phyloP scores from a whole-genome alignment of 2,888 invertebrate genomes.

The Xanthorhoe designata region DNA sequence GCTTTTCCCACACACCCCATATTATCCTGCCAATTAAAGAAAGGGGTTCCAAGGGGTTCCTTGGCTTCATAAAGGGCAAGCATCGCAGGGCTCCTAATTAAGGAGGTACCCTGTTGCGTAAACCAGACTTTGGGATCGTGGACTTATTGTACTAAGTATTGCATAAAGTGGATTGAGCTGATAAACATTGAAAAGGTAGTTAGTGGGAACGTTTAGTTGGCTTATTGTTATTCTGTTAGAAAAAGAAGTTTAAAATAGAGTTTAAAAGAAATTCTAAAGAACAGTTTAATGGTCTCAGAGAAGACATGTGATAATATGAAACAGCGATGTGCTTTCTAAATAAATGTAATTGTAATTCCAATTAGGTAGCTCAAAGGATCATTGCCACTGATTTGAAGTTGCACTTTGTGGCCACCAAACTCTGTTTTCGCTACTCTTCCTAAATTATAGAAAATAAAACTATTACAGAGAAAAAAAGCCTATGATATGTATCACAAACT shows the following conservation, averaged over 20 bases:
- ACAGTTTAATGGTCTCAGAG: too few relatives aligned
- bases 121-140: slow-evolving; percentile 38
- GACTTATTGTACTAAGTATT: slow-evolving; percentile 22
- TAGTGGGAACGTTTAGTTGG: not conserved
- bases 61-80: slow-evolving; percentile 73
- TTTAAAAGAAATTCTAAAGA: not conserved
- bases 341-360: too few relatives aligned
- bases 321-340: too few relatives aligned
- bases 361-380: too few relatives aligned
- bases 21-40: slow-evolving; percentile 81
- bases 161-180: slow-evolving; percentile 26
- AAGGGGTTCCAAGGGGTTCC: slow-evolving; percentile 68
- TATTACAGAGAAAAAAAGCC: too few relatives aligned
- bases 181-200: slow-evolving; percentile 16
- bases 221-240: not conserved
- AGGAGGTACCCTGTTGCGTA: slow-evolving; percentile 67
- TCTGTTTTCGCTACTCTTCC: too few relatives aligned
- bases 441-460: too few relatives aligned
- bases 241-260: not conserved
- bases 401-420: too few relatives aligned
- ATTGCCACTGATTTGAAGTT: too few relatives aligned
- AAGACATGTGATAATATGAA: too few relatives aligned
- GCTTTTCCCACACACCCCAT: slow-evolving; percentile 77
- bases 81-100: slow-evolving; percentile 83
- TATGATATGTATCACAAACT: too few relatives aligned